These are phyloP conservation scores for Cheirogaleus medius DNA, from an alignment of 2,113 vertebrate genomes.

Conservation along the genomic window DNA sequence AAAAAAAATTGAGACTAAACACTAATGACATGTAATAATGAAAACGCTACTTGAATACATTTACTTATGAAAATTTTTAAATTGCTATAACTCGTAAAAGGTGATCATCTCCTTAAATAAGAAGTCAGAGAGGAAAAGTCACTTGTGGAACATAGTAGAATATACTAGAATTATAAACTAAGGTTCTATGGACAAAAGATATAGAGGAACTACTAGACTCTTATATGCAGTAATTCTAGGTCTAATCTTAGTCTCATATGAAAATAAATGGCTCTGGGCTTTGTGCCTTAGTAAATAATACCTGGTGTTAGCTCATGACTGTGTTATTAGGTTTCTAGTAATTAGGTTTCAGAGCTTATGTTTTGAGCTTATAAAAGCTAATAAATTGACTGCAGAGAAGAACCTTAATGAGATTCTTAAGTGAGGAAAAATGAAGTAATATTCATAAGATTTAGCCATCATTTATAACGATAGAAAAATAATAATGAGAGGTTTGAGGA, in stretches of 20 bases:
- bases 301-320: neutral
- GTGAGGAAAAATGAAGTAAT: neutral
- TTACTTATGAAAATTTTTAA: neutral
- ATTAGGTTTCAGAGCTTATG: neutral
- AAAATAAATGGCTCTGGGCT: neutral
- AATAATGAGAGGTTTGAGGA: neutral
- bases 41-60: neutral
- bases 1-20: slow-evolving; percentile 11
- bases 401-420: slow-evolving; percentile 23
- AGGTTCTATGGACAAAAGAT: neutral
- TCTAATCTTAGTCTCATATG: neutral
- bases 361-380: neutral
- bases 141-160: neutral
- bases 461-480: neutral
- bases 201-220: neutral
- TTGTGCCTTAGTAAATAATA: neutral
- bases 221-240: neutral
- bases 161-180: neutral
- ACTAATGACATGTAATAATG: neutral
- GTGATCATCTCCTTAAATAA: neutral
- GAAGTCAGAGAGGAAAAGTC: neutral
- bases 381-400: neutral
- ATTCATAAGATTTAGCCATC: neutral
- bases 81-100: neutral
- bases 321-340: neutral